phyloP scores from a whole-genome alignment of 2,797 vertebrate genomes.

The Ctenochaetus hawaiiensis region DNA sequence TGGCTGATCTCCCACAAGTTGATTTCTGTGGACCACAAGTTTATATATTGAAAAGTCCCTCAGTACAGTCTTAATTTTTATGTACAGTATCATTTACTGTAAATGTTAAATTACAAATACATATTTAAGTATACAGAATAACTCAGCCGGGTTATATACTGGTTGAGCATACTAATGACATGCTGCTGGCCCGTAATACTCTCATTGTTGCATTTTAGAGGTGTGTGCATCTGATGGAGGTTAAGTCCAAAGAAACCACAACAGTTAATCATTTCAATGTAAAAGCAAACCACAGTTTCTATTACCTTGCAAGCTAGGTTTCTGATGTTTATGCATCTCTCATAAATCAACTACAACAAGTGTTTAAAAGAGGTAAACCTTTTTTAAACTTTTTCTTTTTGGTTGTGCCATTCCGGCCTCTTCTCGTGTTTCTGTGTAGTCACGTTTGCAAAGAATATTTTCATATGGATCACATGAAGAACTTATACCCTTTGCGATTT shows the following conservation, averaged over 20 bases:
- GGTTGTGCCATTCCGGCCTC: background rate
- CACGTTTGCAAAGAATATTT: constrained; percentile 5
- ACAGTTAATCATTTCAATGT: background rate
- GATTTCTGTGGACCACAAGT: constrained; percentile 14
- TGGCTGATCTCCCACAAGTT: constrained; percentile 29
- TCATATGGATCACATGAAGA: constrained; percentile 4
- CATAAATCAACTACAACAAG: background rate
- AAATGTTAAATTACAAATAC: constrained; percentile 4
- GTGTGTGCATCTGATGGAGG: background rate
- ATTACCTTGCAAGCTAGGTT: background rate
- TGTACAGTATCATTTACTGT: constrained; percentile 3
- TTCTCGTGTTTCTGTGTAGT: constrained; percentile 4
- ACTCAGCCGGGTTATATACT: background rate
- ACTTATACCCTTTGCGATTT: background rate
- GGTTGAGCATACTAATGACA: constrained; percentile 7
- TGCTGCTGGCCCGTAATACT: background rate
- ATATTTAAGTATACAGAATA: background rate
- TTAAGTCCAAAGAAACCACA: background rate
- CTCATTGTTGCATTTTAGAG: constrained; percentile 11
- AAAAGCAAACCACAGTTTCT: background rate
- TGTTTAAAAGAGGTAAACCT: background rate
- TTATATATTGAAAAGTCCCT: constrained; percentile 33
- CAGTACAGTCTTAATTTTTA: constrained; percentile 9
- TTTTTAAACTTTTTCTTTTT: background rate
- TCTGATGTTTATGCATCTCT: constrained; percentile 17